Percentiles rank a stretch among this genome's conserved stretches.
Conservation (phyloP, 2,113 vertebrate genomes). For the Eonycteris spelaea region DNA sequence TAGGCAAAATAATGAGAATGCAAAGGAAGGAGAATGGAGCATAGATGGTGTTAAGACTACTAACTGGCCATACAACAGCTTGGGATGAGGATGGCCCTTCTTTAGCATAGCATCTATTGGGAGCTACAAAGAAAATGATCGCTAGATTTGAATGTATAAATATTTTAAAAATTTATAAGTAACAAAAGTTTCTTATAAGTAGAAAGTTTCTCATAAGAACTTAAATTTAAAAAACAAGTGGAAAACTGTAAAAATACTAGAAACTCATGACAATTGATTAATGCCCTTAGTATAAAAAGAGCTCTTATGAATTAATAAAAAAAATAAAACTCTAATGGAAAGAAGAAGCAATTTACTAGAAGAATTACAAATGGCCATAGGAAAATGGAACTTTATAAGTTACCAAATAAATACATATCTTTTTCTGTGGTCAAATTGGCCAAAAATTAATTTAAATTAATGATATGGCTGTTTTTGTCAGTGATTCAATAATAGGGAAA, state of each 20-base stretch:
- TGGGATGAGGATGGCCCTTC: neutral
- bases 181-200: neutral
- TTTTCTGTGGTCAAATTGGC: neutral
- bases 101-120: neutral
- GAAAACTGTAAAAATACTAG: neutral
- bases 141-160: neutral
- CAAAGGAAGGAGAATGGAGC: neutral
- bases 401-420: neutral
- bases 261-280: neutral
- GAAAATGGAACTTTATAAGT: neutral
- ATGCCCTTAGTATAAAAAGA: neutral
- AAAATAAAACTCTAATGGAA: neutral
- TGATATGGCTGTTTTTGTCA: neutral
- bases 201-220: neutral
- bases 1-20: neutral
- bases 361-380: neutral
- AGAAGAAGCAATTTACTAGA: neutral
- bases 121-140: neutral
- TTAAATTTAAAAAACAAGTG: neutral
- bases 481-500: neutral
- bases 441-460: slow-evolving; percentile 32
- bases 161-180: neutral
- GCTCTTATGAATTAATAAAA: neutral
- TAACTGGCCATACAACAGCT: neutral
- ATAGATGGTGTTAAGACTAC: neutral